Conservation (phyloP, 2,113 vertebrate genomes). For the Petrocephalus zakoni region DNA sequence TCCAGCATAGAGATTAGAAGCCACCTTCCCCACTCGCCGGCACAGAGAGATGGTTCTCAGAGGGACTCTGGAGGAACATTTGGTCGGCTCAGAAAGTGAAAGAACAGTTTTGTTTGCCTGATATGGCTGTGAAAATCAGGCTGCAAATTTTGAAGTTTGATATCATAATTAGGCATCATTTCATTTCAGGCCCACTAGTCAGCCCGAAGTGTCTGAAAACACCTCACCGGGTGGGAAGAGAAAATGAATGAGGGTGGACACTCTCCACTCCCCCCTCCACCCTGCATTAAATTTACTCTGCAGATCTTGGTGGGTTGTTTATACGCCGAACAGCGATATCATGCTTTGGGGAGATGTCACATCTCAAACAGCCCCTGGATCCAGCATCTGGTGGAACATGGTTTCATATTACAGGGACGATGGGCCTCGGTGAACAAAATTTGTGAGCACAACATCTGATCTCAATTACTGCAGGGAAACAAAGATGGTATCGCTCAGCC, state of each 20-base stretch:
- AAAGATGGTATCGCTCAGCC: neutral
- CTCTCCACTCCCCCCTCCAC: neutral
- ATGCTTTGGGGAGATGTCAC: neutral
- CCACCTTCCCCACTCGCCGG: neutral
- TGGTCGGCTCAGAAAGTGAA: neutral
- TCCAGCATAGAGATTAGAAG: neutral
- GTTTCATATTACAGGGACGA: neutral
- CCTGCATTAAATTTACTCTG: neutral
- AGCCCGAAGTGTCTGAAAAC: neutral
- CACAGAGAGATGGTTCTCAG: neutral
- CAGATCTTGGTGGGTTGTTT: neutral
- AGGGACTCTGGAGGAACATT: neutral
- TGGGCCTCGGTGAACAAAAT: neutral
- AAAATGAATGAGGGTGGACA: neutral
- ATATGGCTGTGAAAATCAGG: neutral
- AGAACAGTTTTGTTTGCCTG: neutral
- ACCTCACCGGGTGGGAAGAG: neutral
- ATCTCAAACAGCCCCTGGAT: neutral
- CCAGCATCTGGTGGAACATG: neutral
- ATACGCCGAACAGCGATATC: neutral
- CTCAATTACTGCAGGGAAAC: neutral
- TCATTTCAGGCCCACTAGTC: neutral
- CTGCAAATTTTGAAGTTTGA: neutral
- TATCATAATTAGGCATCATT: neutral
- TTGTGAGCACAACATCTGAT: neutral